Evolutionary conservation across 1,140 invertebrate species (phyloP).

Genomic region (Cephus cinctus): DNA sequence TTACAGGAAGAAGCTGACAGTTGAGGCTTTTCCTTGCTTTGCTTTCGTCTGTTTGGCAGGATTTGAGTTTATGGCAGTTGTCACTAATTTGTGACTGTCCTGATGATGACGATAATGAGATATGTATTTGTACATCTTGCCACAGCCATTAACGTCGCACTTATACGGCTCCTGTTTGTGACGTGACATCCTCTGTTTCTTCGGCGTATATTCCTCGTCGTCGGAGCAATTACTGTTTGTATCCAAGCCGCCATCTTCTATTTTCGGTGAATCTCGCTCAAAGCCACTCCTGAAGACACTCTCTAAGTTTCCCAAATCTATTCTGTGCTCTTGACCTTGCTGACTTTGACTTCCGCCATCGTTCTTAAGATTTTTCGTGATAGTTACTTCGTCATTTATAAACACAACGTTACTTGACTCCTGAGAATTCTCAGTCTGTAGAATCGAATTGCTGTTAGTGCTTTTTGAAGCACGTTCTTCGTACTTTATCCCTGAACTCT

Average conservation of each 20-base stretch:
- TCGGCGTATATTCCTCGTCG: conserved; percentile 52
- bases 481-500: conserved; percentile 45
- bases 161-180: conserved; percentile 50
- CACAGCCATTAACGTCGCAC: conserved; percentile 47
- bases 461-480: conserved; percentile 30
- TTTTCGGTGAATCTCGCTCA: conserved; percentile 34
- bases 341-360: conserved; percentile 28
- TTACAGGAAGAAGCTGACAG: conserved; percentile 53
- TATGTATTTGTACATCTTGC: conserved; percentile 54
- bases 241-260: conserved; percentile 32
- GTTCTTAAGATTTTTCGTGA: conserved; percentile 40
- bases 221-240: conserved; percentile 41
- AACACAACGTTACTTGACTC: conserved; percentile 40
- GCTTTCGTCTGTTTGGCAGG: conserved; percentile 28
- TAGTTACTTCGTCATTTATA: conserved; percentile 43
- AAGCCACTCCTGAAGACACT: conserved; percentile 40
- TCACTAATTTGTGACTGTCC: conserved; percentile 47
- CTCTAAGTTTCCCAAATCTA: conserved; percentile 46
- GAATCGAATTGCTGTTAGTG: conserved; percentile 23
- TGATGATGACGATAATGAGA: conserved; percentile 54
- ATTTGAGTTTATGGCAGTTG: conserved; percentile 35
- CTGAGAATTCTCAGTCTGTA: conserved; percentile 30
- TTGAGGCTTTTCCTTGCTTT: conserved; percentile 45
- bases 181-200: conserved; percentile 53
- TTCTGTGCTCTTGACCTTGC: conserved; percentile 40